A percentile compares a stretch with the other conserved stretches of the same genome.
Evolutionary conservation across 2,797 vertebrate species (phyloP).

Genomic region (Sphenodon punctatus): DNA sequence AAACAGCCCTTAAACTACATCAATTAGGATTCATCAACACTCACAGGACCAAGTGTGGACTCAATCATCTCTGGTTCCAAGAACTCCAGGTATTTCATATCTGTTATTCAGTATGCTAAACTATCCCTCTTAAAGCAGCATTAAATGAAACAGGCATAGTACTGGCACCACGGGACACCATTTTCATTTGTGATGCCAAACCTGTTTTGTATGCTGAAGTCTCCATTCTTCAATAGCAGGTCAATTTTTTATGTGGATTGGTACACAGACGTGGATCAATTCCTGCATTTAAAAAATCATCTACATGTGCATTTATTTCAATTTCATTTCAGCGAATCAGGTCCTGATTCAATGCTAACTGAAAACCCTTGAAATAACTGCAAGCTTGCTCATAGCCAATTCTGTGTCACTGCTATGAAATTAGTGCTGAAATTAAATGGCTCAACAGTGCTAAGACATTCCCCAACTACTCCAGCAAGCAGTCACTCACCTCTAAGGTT

Average conservation of each 20-base stretch:
- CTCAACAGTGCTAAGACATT: constrained; percentile 63
- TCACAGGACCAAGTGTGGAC: no score
- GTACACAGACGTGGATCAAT: constrained; percentile 61
- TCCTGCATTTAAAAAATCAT: constrained; percentile 60
- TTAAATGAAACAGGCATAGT: accelerated
- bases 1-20: no score
- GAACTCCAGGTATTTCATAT: not conserved
- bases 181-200: constrained; percentile 23
- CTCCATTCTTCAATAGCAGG: constrained; percentile 58
- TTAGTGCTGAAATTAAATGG: constrained; percentile 70
- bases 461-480: constrained; percentile 69
- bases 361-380: constrained; percentile 67
- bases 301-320: constrained; percentile 67
- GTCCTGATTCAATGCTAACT: constrained; percentile 48
- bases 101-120: not conserved
- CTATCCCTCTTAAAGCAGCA: not conserved
- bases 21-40: no score
- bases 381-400: constrained; percentile 58
- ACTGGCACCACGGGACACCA: no score
- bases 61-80: not conserved
- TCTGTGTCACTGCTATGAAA: constrained; percentile 58
- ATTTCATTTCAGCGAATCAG: constrained; percentile 69
- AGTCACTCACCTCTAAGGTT: constrained; percentile 77
- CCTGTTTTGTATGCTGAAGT: constrained; percentile 36
- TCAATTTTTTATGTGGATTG: constrained; percentile 58